phyloP scores from a whole-genome alignment of 1,140 invertebrate genomes.

The Saccostrea echinata region DNA sequence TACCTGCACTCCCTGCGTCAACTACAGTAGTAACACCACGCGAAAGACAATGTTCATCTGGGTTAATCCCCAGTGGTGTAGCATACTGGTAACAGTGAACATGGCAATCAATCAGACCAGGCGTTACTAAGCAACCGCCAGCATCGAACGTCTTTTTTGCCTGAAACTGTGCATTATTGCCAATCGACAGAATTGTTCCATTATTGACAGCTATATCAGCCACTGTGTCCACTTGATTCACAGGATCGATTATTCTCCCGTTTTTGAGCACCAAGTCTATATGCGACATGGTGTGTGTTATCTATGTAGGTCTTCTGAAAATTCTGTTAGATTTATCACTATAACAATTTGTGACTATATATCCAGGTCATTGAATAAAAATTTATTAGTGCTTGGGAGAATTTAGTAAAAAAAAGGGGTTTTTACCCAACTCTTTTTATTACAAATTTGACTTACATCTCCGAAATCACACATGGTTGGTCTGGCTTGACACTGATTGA shows the following conservation, averaged over 20 bases:
- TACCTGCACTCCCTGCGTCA: slow-evolving; percentile 76
- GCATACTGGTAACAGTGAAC: slow-evolving; percentile 76
- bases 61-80: slow-evolving; percentile 74
- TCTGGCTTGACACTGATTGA: too few relatives aligned
- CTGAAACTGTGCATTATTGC: slow-evolving; percentile 51
- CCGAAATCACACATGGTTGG: too few relatives aligned
- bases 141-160: slow-evolving; percentile 65
- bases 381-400: background rate
- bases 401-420: background rate
- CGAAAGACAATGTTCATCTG: slow-evolving; percentile 69
- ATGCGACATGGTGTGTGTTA: slow-evolving; percentile 43
- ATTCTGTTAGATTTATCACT: too few relatives aligned
- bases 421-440: too few relatives aligned
- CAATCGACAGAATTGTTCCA: slow-evolving; percentile 58
- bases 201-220: slow-evolving; percentile 65
- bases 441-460: too few relatives aligned
- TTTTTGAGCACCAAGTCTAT: slow-evolving; percentile 68
- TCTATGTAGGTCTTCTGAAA: background rate
- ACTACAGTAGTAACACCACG: slow-evolving; percentile 75
- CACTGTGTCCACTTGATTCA: slow-evolving; percentile 64
- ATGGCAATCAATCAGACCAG: slow-evolving; percentile 76
- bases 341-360: too few relatives aligned
- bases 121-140: slow-evolving; percentile 69
- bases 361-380: too few relatives aligned
- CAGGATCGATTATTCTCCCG: slow-evolving; percentile 71